Evolutionary conservation across 2,888 invertebrate species (phyloP).

Genomic region (Arenicola marina): DNA sequence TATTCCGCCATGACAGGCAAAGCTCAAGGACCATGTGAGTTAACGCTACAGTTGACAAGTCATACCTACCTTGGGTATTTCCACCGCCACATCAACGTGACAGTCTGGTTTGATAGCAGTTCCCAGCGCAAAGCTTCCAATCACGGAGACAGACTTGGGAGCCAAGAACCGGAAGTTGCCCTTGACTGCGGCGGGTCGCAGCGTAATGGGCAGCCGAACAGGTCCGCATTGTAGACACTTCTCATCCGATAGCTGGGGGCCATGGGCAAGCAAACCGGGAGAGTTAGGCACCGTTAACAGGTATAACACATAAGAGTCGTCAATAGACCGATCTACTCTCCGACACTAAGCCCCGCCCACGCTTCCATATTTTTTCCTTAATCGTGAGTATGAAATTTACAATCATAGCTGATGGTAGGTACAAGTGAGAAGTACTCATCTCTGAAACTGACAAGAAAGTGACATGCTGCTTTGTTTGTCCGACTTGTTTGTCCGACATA

Average conservation of each 20-base stretch:
- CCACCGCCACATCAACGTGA: slow-evolving; percentile 72
- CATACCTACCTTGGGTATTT: slow-evolving; percentile 71
- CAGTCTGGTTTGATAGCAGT: slow-evolving; percentile 72
- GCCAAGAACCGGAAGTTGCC: slow-evolving; percentile 70
- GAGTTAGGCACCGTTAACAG: no score
- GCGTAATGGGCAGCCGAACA: not conserved
- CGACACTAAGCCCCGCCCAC: no score
- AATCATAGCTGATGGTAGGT: no score
- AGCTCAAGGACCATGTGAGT: not conserved
- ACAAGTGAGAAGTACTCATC: no score
- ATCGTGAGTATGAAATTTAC: no score
- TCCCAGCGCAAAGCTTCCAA: slow-evolving; percentile 74
- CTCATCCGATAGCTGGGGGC: not conserved
- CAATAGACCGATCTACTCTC: no score
- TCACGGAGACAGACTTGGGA: slow-evolving; percentile 68
- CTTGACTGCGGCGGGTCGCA: slow-evolving; percentile 43
- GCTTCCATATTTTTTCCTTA: no score
- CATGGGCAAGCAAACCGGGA: no score
- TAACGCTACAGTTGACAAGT: not conserved
- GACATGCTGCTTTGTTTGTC: no score
- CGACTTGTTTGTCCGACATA: no score
- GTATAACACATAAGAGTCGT: no score
- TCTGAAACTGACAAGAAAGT: no score
- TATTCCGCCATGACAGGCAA: not conserved
- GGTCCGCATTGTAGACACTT: not conserved